Percentiles rank a stretch among this genome's conserved stretches.
Evolutionary conservation across 2,113 vertebrate species (phyloP).

Genomic region (Hassar affinis): DNA sequence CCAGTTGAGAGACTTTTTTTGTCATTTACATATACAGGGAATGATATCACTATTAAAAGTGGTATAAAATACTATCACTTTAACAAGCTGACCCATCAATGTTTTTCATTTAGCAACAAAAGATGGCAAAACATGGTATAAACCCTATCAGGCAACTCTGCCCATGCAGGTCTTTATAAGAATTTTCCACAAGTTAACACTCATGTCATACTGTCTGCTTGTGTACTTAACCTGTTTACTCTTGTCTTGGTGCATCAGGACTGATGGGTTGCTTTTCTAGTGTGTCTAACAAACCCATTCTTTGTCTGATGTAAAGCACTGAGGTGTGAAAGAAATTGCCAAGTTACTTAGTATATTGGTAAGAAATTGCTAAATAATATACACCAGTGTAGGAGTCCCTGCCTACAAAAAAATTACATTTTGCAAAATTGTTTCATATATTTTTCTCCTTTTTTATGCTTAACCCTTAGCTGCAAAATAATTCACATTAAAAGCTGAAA

Average conservation of each 20-base stretch:
- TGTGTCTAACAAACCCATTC: slow-evolving; percentile 17
- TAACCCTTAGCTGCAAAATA: not conserved
- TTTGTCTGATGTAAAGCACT: slow-evolving; percentile 24
- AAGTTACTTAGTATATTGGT: not conserved
- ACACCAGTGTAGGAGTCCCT: not conserved
- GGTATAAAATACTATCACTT: not conserved
- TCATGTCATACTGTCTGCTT: not conserved
- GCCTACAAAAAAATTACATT: not conserved
- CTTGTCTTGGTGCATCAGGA: not conserved
- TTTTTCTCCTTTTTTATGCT: not conserved
- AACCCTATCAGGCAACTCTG: not conserved
- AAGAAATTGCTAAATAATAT: slow-evolving; percentile 1
- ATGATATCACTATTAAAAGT: not conserved
- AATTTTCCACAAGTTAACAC: not conserved
- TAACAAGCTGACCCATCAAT: not conserved
- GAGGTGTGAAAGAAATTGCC: slow-evolving; percentile 21
- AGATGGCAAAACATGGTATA: not conserved
- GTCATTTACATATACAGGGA: not conserved
- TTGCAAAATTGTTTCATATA: not conserved
- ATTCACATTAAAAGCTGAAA: not conserved
- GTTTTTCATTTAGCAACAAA: not conserved
- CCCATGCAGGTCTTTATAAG: not conserved
- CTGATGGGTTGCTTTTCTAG: not conserved
- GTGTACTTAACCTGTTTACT: slow-evolving; percentile 12
- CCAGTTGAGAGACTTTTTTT: not conserved